Conservation (phyloP, 2,113 vertebrate genomes). For the Pitta sordida region DNA sequence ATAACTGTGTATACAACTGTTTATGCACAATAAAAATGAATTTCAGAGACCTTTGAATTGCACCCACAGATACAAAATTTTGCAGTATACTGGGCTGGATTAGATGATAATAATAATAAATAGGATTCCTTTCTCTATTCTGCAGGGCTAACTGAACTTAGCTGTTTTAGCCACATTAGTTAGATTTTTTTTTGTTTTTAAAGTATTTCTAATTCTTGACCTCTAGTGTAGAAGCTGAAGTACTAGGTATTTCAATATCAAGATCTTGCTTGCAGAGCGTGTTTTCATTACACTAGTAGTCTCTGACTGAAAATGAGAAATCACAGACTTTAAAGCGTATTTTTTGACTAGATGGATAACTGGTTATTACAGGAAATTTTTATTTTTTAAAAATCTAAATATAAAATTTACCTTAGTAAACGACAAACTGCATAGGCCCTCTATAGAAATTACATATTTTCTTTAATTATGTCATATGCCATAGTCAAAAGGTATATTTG, state of each 20-base stretch:
- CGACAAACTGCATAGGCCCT: neutral
- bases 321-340: neutral
- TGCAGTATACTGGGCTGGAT: neutral
- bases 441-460: neutral
- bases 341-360: neutral
- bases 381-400: neutral
- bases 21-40: neutral
- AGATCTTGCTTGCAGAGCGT: neutral
- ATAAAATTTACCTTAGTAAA: neutral
- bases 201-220: neutral
- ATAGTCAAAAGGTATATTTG: neutral
- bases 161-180: neutral
- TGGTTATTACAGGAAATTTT: neutral
- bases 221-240: neutral
- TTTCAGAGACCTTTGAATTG: constrained; percentile 22
- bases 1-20: constrained; percentile 42
- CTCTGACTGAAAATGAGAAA: neutral
- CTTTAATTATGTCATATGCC: neutral
- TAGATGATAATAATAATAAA: neutral
- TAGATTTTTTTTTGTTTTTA: neutral
- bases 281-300: neutral
- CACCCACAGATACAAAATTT: neutral
- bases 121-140: neutral
- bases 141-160: neutral
- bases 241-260: neutral